A percentile compares a stretch with the other conserved stretches of the same genome.
Evolutionary conservation across 2,888 invertebrate species (phyloP).

Genomic region (Gymnoscelis rufifasciata): DNA sequence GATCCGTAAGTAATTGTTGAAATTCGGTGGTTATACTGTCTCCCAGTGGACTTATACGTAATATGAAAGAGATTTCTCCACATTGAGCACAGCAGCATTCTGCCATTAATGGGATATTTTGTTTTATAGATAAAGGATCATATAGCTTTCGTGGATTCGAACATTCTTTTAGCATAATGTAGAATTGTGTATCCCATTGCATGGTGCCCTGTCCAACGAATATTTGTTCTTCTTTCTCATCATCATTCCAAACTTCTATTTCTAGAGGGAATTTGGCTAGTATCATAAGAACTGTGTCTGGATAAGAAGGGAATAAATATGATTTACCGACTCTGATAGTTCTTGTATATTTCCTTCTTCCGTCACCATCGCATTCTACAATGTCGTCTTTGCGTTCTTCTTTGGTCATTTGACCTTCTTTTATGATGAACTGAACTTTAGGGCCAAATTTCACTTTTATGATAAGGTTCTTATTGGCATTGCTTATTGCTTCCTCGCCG

Average conservation of each 20-base stretch:
- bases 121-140: constrained; percentile 57
- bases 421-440: constrained; percentile 68
- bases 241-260: constrained; percentile 70
- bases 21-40: constrained; percentile 67
- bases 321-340: constrained; percentile 75
- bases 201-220: constrained; percentile 66
- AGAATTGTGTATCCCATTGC: constrained; percentile 70
- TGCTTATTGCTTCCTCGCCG: constrained; percentile 46
- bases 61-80: constrained; percentile 66
- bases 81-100: constrained; percentile 59
- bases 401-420: constrained; percentile 63
- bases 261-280: constrained; percentile 71
- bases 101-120: constrained; percentile 41
- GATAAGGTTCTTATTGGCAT: constrained; percentile 62
- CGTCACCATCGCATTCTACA: constrained; percentile 50
- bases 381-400: constrained; percentile 50
- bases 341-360: constrained; percentile 56
- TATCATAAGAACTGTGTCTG: constrained; percentile 62
- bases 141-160: constrained; percentile 50
- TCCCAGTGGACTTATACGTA: constrained; percentile 74
- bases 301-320: constrained; percentile 69
- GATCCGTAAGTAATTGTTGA: constrained; percentile 61
- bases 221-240: constrained; percentile 53
- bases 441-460: constrained; percentile 72
- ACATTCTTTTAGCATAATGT: constrained; percentile 66